These are phyloP conservation scores for Phengaris arion DNA, from an alignment of 2,888 invertebrate species.

Conservation along the genomic window DNA sequence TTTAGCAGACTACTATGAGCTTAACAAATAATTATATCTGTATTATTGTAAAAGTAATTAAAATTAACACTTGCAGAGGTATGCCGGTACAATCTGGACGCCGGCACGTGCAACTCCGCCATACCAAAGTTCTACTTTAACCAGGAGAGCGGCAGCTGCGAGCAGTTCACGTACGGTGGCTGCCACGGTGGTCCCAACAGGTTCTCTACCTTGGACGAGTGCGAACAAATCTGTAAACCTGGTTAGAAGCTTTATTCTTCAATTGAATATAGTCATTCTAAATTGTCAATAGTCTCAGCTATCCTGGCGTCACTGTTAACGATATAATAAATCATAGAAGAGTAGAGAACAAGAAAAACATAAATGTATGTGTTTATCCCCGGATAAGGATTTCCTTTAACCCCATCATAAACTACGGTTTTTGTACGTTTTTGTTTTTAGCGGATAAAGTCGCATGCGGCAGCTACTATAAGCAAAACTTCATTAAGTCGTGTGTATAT, in stretches of 20 bases:
- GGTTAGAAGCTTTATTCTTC: constrained; percentile 42
- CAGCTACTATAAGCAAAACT: neutral
- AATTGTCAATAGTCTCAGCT: neutral
- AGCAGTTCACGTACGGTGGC: constrained; percentile 88
- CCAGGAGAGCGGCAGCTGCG: constrained; percentile 78
- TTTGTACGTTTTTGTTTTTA: neutral
- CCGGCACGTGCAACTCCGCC: constrained; percentile 85
- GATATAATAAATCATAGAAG: neutral
- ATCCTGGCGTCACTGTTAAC: neutral
- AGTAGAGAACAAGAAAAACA: too few relatives aligned
- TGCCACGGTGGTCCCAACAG: constrained; percentile 84
- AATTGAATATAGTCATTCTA: neutral
- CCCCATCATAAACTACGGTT: neutral
- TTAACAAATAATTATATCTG: neutral
- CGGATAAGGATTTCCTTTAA: too few relatives aligned
- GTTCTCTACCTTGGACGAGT: constrained; percentile 79
- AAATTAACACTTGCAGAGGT: constrained; percentile 55
- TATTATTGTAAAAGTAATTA: neutral
- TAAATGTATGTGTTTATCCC: too few relatives aligned
- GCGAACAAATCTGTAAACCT: constrained; percentile 69
- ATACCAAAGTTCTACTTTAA: constrained; percentile 87
- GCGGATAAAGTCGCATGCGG: neutral
- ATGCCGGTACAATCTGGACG: constrained; percentile 83
- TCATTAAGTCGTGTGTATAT: neutral
- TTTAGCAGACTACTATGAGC: too few relatives aligned